These are phyloP conservation scores for Tadarida brasiliensis DNA, from an alignment of 2,797 vertebrate species.

Conservation along the genomic window DNA sequence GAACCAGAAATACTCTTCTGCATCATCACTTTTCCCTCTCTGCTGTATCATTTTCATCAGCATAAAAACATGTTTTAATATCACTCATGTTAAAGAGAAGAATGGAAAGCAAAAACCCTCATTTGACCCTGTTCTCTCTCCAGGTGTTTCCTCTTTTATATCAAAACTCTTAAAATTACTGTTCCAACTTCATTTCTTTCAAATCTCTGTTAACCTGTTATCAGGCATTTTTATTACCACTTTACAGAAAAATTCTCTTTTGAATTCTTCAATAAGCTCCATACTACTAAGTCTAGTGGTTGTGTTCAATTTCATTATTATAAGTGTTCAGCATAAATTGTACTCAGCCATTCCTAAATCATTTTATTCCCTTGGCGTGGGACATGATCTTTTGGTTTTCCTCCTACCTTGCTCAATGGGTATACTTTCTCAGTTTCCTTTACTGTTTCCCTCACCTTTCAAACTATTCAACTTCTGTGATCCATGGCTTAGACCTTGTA, in stretches of 20 bases:
- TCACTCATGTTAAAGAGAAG: conserved; percentile 16
- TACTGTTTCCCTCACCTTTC: background rate
- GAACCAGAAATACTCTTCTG: background rate
- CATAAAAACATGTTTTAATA: conserved; percentile 19
- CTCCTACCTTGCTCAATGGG: background rate
- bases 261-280: background rate
- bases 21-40: background rate
- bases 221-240: background rate
- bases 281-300: background rate
- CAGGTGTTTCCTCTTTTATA: background rate
- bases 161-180: conserved; percentile 40
- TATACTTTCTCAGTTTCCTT: background rate
- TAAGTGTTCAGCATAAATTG: background rate
- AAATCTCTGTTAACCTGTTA: background rate
- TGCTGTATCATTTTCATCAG: conserved; percentile 7
- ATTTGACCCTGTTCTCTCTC: background rate
- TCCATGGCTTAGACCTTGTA: background rate
- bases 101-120: background rate
- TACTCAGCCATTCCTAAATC: background rate
- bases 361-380: background rate
- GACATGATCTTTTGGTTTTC: background rate
- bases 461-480: background rate
- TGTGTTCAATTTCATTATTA: background rate
- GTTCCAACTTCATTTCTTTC: background rate
- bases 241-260: background rate